Evolutionary conservation across 2,797 vertebrate species (phyloP), one percentile per base, ranked within the genome.

Genomic region (Limnodromus scolopaceus): DNA sequence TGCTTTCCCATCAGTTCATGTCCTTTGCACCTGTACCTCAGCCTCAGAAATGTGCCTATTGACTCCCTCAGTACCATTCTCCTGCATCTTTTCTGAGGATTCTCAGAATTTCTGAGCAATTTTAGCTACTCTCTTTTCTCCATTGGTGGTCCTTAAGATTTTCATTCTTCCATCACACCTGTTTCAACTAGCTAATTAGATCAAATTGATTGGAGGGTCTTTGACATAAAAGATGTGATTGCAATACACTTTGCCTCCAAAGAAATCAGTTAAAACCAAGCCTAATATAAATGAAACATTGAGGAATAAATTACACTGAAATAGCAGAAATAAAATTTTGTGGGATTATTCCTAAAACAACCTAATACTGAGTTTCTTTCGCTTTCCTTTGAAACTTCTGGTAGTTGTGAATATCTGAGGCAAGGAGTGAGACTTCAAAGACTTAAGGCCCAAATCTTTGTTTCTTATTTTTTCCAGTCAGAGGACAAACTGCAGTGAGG

Each of bases 61-160:
- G 1, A 20, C 38, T 9, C 15, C 7, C 30, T 75, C 45, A 30
- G 1, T 60, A 70, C 12, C 25, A 71, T 49, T 8, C 19, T 60
- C n/a, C 64, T 43, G 11, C 20, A n/a, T 36, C 0, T 85, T 74
- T 83, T 72, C 53, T 48, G n/a, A 54, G 32, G 68, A 43, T 19
- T 68, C 16, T 83, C 60, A 70, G 68, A 66, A 85, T n/a, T 85
- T 63, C 36, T 63, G 3, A 78, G 34, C 43, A 76, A 25, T 84
- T 71, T 16, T 61, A 53, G 4, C 16, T 79, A 20, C 23, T 7
- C 3, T 45, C 10, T 81, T 75, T 55, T 48, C 17, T 51, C 57
- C 6, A 3, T 71, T 0, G 0, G 1, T 61, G 9, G 10, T 34
- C 28, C 77, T 84, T 43, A 45, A 70, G 34, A 61, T 76, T 46